phyloP scores from a whole-genome alignment of 2,888 invertebrate genomes.

The Metacarcinus magister region DNA sequence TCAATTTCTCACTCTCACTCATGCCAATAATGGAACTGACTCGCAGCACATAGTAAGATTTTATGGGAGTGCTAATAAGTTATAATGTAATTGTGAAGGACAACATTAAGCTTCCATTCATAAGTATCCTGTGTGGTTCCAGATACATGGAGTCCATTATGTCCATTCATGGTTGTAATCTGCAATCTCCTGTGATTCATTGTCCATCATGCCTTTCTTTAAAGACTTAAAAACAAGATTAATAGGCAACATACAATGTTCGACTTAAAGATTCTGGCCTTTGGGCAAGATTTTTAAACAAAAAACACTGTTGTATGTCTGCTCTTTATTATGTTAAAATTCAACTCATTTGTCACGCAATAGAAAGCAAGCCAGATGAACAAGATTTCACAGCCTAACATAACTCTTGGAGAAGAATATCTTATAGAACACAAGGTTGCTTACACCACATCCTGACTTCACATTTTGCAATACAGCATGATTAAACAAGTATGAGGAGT shows the following conservation, averaged over 20 bases:
- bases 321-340: no score
- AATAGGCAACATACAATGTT: no score
- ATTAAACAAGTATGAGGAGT: not conserved
- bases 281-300: no score
- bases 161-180: no score
- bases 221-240: no score
- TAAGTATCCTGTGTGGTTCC: no score
- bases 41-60: not conserved
- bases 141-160: no score
- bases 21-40: not conserved
- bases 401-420: not conserved
- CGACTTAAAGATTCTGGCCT: no score
- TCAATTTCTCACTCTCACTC: not conserved
- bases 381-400: not conserved
- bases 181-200: not conserved
- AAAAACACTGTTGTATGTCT: no score
- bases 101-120: no score
- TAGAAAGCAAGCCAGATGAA: not conserved
- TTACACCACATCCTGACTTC: not conserved
- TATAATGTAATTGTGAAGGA: no score
- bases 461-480: not conserved
- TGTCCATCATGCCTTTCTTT: not conserved
- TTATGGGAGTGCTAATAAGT: not conserved
- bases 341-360: no score
- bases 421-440: not conserved